These are phyloP conservation scores for Lutjanus campechanus DNA, from an alignment of 2,797 vertebrate genomes.

Conservation along the genomic window DNA sequence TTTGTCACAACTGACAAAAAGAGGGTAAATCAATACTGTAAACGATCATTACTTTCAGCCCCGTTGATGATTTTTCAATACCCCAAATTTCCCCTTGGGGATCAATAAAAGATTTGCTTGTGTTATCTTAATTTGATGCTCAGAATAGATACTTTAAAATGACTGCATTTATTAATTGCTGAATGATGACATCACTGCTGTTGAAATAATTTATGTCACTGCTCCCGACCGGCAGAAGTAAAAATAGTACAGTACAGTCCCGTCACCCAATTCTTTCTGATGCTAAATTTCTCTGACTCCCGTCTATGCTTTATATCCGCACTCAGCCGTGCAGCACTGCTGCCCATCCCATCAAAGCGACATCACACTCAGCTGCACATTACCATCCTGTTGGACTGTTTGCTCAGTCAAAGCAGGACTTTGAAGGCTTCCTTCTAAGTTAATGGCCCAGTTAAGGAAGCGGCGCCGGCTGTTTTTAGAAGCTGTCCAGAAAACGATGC, in stretches of 20 bases:
- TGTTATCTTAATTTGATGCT: background rate
- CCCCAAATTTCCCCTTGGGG: background rate
- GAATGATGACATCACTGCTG: slow-evolving; percentile 8
- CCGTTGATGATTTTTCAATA: no score
- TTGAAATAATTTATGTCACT: slow-evolving; percentile 13
- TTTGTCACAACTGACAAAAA: background rate
- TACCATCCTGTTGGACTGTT: slow-evolving; percentile 57
- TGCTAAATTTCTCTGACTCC: slow-evolving; percentile 31
- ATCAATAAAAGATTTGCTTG: background rate
- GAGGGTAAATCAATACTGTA: background rate
- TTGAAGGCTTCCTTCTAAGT: slow-evolving; percentile 68
- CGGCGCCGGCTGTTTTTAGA: slow-evolving; percentile 63
- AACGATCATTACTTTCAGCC: background rate
- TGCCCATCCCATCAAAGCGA: slow-evolving; percentile 57
- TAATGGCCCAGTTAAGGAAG: slow-evolving; percentile 78
- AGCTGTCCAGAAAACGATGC: slow-evolving; percentile 67
- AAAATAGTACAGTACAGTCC: slow-evolving; percentile 51
- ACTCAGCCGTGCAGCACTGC: slow-evolving; percentile 14
- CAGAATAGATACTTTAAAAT: background rate
- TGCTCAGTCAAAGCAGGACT: slow-evolving; percentile 66
- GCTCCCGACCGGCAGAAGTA: background rate
- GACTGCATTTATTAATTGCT: background rate
- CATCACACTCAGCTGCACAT: slow-evolving; percentile 52
- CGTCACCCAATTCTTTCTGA: slow-evolving; percentile 32
- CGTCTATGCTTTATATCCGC: slow-evolving; percentile 19